These are phyloP conservation scores for Proisotoma minuta DNA, from an alignment of 2,888 invertebrate species.

Conservation along the genomic window DNA sequence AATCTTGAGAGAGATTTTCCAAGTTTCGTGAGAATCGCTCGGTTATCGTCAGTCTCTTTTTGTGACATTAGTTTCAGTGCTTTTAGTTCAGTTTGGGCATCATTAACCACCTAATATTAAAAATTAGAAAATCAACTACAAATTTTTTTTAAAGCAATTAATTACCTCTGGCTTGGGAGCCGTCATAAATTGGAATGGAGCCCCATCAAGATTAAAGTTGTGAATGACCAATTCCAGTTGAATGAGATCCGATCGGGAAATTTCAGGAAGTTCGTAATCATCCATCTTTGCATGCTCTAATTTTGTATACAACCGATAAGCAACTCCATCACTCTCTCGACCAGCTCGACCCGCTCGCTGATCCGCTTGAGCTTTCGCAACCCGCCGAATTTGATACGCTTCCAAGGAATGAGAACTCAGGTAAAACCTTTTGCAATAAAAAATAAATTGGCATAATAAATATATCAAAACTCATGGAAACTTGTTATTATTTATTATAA, in stretches of 20 bases:
- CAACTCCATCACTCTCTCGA: constrained; percentile 74
- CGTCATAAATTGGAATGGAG: background rate
- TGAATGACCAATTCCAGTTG: background rate
- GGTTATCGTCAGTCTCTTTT: constrained; percentile 41
- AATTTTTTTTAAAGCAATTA: background rate
- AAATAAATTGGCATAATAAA: too few relatives aligned
- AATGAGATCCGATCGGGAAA: constrained; percentile 65
- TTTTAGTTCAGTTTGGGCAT: constrained; percentile 48
- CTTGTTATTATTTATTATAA: constrained; percentile 36
- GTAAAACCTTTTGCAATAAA: constrained; percentile 60
- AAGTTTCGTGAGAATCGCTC: constrained; percentile 16
- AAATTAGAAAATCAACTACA: constrained; percentile 8
- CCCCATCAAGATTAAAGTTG: background rate
- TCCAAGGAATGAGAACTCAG: constrained; percentile 78
- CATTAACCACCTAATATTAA: constrained; percentile 48
- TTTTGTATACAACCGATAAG: constrained; percentile 81
- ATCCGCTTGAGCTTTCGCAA: constrained; percentile 88
- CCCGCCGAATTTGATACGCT: constrained; percentile 69
- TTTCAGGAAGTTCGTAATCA: constrained; percentile 79
- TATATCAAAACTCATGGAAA: background rate
- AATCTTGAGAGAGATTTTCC: constrained; percentile 62
- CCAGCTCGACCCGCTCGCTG: constrained; percentile 91
- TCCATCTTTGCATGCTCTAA: constrained; percentile 66
- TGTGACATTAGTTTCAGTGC: constrained; percentile 50
- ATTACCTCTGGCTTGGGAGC: background rate